Conservation (phyloP, 2,797 vertebrate genomes). For the Thripadectes ignobilis region DNA sequence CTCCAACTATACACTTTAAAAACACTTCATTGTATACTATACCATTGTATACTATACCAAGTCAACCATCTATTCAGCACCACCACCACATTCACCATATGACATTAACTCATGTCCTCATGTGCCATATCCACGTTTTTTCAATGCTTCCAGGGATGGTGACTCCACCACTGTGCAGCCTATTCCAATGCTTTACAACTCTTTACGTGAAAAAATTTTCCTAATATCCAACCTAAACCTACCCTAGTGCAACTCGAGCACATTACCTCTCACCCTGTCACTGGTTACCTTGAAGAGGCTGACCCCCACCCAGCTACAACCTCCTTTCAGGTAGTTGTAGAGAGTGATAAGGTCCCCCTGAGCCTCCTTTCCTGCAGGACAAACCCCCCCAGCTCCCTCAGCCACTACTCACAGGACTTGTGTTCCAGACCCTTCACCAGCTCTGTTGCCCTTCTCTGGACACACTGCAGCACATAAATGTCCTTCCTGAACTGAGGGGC, state of each 20-base stretch:
- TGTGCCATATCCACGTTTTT: not conserved
- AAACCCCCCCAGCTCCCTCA: not conserved
- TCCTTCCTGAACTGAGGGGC: accelerated
- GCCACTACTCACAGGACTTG: accelerated
- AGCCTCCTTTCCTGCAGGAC: not conserved
- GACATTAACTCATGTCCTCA: not conserved
- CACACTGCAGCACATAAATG: accelerated
- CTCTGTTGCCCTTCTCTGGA: accelerated
- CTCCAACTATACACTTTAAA: not conserved
- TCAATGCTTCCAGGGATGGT: not conserved
- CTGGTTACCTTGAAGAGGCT: not conserved
- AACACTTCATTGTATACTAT: not conserved
- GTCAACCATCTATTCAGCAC: not conserved
- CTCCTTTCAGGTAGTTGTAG: not conserved
- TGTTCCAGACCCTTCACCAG: not conserved
- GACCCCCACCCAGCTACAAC: no score
- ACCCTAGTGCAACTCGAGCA: not conserved
- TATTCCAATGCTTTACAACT: not conserved
- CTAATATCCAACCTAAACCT: not conserved
- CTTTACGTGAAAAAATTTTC: not conserved
- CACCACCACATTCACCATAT: not conserved
- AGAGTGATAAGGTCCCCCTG: accelerated
- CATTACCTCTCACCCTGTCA: not conserved
- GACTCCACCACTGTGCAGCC: not conserved
- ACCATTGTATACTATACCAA: no score